A percentile compares a stretch with the other conserved stretches of the same genome.
Evolutionary conservation across 2,797 vertebrate species (phyloP).

Genomic region (Podarcis lilfordi): DNA sequence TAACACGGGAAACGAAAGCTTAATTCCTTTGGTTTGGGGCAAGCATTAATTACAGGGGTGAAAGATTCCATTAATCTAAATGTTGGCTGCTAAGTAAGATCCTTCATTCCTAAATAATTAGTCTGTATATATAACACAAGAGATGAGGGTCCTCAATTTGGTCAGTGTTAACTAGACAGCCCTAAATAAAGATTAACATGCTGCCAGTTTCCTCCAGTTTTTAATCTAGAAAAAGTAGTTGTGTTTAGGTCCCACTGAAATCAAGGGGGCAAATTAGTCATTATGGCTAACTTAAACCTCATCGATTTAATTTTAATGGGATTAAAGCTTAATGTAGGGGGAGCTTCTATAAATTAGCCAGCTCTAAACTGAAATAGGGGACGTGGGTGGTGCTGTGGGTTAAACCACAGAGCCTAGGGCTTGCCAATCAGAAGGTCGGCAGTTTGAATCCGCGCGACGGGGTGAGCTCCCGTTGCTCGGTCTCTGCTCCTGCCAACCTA

Average conservation of each 20-base stretch:
- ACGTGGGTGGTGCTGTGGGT: no score
- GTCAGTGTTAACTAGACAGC: not conserved
- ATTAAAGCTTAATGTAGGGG: not conserved
- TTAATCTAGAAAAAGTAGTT: not conserved
- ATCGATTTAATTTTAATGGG: not conserved
- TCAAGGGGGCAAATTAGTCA: not conserved
- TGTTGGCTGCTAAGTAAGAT: not conserved
- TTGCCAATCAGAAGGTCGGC: no score
- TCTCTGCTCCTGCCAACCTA: no score
- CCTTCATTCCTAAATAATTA: not conserved
- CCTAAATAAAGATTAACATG: not conserved
- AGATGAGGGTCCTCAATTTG: not conserved
- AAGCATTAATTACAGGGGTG: constrained; percentile 8
- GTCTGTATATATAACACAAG: not conserved
- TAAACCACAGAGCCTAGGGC: no score
- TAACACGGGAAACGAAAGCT: constrained; percentile 17
- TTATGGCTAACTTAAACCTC: not conserved
- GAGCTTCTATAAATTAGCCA: not conserved
- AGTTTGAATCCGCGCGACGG: no score
- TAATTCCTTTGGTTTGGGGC: not conserved
- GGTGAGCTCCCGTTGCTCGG: no score
- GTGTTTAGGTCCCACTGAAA: not conserved
- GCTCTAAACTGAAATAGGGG: not conserved
- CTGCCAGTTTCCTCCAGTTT: not conserved
- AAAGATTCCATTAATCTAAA: constrained; percentile 3